Conservation (phyloP, 2,888 invertebrate genomes). For the Lasioglossum morio region DNA sequence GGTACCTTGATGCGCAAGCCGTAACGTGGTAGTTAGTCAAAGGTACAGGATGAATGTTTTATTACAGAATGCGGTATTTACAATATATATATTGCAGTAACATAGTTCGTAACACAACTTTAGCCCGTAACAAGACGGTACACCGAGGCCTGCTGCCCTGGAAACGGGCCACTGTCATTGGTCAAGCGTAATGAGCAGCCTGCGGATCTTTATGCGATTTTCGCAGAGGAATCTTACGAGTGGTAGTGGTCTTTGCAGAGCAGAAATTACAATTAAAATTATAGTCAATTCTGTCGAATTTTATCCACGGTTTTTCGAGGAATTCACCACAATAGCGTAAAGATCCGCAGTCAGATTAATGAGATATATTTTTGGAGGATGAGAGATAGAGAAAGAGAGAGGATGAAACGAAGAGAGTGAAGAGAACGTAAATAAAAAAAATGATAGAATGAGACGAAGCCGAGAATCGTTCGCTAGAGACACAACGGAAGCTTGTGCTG, state of each 20-base stretch:
- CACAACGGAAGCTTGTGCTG: slow-evolving; percentile 7
- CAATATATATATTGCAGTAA: slow-evolving; percentile 51
- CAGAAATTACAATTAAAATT: too few relatives aligned
- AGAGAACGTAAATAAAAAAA: slow-evolving; percentile 41
- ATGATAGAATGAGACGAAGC: slow-evolving; percentile 30
- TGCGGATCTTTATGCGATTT: too few relatives aligned
- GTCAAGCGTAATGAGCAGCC: slow-evolving; percentile 33
- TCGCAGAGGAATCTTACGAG: too few relatives aligned
- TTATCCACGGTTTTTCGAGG: too few relatives aligned
- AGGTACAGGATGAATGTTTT: slow-evolving; percentile 60
- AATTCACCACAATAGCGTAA: too few relatives aligned
- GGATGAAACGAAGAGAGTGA: background rate
- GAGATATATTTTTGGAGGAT: slow-evolving; percentile 20
- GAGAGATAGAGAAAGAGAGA: slow-evolving; percentile 17
- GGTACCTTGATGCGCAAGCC: slow-evolving; percentile 40
- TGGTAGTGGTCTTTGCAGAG: too few relatives aligned
- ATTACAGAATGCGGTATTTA: slow-evolving; percentile 63
- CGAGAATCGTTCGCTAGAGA: slow-evolving; percentile 13
- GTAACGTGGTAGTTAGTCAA: slow-evolving; percentile 51
- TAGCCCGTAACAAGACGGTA: slow-evolving; percentile 26
- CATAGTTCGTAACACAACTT: slow-evolving; percentile 40
- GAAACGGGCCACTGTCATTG: slow-evolving; percentile 18
- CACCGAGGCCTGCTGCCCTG: slow-evolving; percentile 20
- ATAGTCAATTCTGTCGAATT: too few relatives aligned
- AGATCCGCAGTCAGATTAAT: too few relatives aligned